phyloP scores from a whole-genome alignment of 2,113 vertebrate genomes.

The Reinhardtius hippoglossoides region DNA sequence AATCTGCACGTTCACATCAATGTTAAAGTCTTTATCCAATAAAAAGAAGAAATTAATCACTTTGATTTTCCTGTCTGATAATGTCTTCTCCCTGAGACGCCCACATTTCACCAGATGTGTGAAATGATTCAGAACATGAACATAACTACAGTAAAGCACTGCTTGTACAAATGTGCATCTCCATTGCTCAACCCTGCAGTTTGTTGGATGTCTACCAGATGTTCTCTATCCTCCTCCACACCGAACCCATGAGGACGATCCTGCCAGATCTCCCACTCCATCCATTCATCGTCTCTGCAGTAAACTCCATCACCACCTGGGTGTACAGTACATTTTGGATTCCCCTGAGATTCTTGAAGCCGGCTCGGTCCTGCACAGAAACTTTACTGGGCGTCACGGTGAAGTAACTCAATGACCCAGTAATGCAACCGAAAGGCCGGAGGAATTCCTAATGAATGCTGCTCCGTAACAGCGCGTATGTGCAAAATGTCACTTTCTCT shows the following conservation, averaged over 20 bases:
- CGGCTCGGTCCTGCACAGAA: neutral
- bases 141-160: neutral
- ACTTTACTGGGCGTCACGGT: neutral
- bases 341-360: neutral
- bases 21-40: neutral
- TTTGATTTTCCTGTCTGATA: neutral
- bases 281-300: slow-evolving; percentile 1
- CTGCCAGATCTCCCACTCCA: slow-evolving; percentile 18
- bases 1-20: neutral
- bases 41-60: neutral
- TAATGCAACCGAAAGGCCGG: slow-evolving; percentile 31
- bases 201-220: slow-evolving; percentile 30
- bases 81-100: neutral
- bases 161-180: neutral
- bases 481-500: slow-evolving; percentile 38
- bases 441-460: slow-evolving; percentile 32
- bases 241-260: neutral
- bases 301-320: neutral
- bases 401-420: slow-evolving; percentile 40
- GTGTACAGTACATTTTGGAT: neutral
- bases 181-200: neutral
- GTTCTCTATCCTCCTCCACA: slow-evolving; percentile 47
- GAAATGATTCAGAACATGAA: neutral
- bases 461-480: neutral
- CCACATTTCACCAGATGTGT: slow-evolving; percentile 12